Evolutionary conservation across 2,113 vertebrate genomes (phyloP), one percentile per base, ranked within the genome.

Genomic region (Cynoglossus semilaevis): DNA sequence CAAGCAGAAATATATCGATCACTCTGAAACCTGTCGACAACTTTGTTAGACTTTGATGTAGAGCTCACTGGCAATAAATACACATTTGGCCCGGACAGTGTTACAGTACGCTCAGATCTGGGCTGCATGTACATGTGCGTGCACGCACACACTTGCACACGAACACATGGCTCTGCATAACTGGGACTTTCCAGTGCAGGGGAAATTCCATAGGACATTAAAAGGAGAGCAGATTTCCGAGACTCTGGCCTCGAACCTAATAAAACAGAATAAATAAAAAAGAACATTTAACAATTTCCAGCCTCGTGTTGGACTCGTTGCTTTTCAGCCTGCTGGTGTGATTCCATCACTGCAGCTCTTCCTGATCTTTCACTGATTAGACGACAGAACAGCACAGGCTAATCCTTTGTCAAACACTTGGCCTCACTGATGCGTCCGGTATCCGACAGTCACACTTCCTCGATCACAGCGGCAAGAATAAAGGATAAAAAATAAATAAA

Each of bases 151-250:
- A 49, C 15, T 1, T 7, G 1, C 15, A 55, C 56, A 45, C 66
- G 6, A 6, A 29, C 22, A 10, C 3, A 7, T 49, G 44, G 12
- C 48, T 59, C 22, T 61, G 70, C 61, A 1, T 44, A 63, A 67
- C 36, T 57, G 74, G 74, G 77, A 78, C 77, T 80, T 84, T 81
- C 79, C 82, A 81, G 57, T 0, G 43, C 41, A 15, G 61, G 76
- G 79, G 73, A 81, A 67, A 77, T 84, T 81, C 81, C 79, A 72
- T 81, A 64, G 67, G 64, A 72, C 64, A 67, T 79, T 67, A 59
- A 70, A 54, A 59, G 8, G 52, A 29, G 73, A 77, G 61, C 70
- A 72, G 58, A 75, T 77, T 79, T 77, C 82, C 71, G n/a, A 56
- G 43, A 58, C 71, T 77, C 75, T 81, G 73, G 67, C 58, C 76